phyloP scores from a whole-genome alignment of 2,888 invertebrate species.

The Epicampocera succincta region DNA sequence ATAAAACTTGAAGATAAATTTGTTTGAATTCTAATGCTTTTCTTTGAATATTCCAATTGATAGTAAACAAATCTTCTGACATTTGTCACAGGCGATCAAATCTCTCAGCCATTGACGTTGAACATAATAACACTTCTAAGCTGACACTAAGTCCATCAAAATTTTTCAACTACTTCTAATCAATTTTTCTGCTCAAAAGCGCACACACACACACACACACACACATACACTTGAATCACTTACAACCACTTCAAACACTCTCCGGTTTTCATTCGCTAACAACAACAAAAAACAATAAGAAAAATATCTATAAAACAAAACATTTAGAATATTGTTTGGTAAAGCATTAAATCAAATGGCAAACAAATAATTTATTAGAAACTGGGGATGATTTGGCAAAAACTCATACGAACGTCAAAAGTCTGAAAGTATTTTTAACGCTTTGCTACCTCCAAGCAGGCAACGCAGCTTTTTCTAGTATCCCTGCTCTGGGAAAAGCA shows the following conservation, averaged over 20 bases:
- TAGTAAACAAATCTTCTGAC: constrained; percentile 34
- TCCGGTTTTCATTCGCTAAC: background rate
- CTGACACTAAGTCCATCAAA: constrained; percentile 65
- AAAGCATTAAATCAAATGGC: constrained; percentile 62
- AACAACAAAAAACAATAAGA: constrained; percentile 17
- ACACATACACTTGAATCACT: constrained; percentile 24
- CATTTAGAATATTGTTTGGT: constrained; percentile 23
- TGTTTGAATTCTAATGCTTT: too few relatives aligned
- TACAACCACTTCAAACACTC: constrained; percentile 13
- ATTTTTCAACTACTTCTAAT: constrained; percentile 26
- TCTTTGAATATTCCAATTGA: constrained; percentile 24
- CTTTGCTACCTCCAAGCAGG: constrained; percentile 10
- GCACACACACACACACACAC: constrained; percentile 21
- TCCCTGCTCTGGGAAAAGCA: constrained; percentile 41
- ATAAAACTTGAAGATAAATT: too few relatives aligned
- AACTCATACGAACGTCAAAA: constrained; percentile 34
- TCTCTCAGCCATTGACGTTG: constrained; percentile 48
- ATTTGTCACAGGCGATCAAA: constrained; percentile 52
- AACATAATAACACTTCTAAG: constrained; percentile 61
- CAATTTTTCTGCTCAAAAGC: constrained; percentile 10
- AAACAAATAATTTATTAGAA: constrained; percentile 58
- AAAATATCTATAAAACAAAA: constrained; percentile 40
- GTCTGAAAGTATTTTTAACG: constrained; percentile 39
- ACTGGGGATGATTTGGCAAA: constrained; percentile 59
- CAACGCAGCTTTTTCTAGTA: constrained; percentile 49